Conservation (phyloP, 2,888 invertebrate species). For the Meiosimyza platycephala region DNA sequence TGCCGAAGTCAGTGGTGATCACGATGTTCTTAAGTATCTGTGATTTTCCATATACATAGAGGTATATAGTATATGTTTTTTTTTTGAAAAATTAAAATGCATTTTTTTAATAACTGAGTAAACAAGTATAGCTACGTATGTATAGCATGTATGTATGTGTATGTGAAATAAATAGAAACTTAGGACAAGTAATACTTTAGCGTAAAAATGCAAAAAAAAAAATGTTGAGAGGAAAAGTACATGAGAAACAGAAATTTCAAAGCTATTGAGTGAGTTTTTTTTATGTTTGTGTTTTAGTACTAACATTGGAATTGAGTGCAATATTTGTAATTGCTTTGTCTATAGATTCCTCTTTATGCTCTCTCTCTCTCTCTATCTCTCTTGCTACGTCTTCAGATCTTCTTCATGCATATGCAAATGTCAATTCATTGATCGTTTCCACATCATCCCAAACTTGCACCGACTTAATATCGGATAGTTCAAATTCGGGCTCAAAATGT, state of each 20-base stretch:
- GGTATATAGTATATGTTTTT: no score
- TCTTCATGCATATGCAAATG: conserved; percentile 54
- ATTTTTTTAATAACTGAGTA: not conserved
- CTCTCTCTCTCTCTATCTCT: conserved; percentile 1
- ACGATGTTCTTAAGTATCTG: not conserved
- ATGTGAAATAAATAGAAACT: not conserved
- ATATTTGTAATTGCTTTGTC: not conserved
- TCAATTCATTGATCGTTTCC: conserved; percentile 59
- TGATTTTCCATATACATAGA: not conserved
- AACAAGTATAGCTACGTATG: not conserved
- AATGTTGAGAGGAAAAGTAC: not conserved
- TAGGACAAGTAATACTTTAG: conserved; percentile 13
- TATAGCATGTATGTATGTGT: conserved; percentile 1
- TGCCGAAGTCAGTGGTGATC: not conserved
- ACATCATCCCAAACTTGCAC: conserved; percentile 66
- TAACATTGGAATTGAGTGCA: conserved; percentile 21
- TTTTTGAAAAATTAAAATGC: conserved; percentile 18
- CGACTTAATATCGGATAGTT: conserved; percentile 58
- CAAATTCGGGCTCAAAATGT: conserved; percentile 54
- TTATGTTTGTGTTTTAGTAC: not conserved
- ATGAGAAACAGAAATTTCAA: not conserved
- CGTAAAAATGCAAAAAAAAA: conserved; percentile 3
- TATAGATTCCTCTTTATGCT: not conserved
- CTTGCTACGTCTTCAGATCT: no score
- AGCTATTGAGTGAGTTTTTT: no score